Base-by-base conservation (phyloP, 2,888 invertebrate species). In the Melinopterus prodromus region DNA sequence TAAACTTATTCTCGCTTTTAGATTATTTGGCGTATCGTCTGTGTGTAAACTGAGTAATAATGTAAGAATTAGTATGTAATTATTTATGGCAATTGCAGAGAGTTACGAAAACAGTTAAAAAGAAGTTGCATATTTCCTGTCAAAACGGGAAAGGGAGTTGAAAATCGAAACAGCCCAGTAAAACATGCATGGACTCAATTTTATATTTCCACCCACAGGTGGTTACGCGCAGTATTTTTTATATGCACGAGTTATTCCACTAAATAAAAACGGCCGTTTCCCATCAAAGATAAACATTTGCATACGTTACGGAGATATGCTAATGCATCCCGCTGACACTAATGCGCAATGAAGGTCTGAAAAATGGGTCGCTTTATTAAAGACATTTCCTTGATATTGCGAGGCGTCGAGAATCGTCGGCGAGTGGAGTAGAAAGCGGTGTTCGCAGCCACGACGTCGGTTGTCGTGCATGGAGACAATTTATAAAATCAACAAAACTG, bases 221-320 rank as follows among this genome's bases (percentile, higher is more conserved):
- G 53, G 53, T 53, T 53, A 9, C 12, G 12, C 53, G 53, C 53
- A 53, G 7, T 9, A 53, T 26, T 26, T 53, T 53, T 53, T 12
- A 4, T 53, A 53, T 53, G 53, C 9, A 9, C 9, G 53, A 53
- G 53, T 53, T 53, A 53, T 53, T 53, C 53, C 53, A 53, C 53
- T 53, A 7, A 12, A 53, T 53, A 53, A 53, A 53, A 53, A 7
- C 53, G 12, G 5, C 53, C 53, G 53, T 53, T 53, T 53, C 53
- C 53, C 53, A 53, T 53, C 53, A 53, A 53, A 53, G 53, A 53
- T 53, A 53, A 53, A 53, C 53, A 53, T 53, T 53, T 53, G 53
- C 53, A 53, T 53, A 53, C 53, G 53, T 53, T 53, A 9, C 53
- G 53, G 53, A 53, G 53, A 53, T 53, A 53, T 53, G 53, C 53